A percentile compares a stretch with the other conserved stretches of the same genome.
Conservation (phyloP, 2,797 vertebrate genomes). For the Argyrosomus regius region DNA sequence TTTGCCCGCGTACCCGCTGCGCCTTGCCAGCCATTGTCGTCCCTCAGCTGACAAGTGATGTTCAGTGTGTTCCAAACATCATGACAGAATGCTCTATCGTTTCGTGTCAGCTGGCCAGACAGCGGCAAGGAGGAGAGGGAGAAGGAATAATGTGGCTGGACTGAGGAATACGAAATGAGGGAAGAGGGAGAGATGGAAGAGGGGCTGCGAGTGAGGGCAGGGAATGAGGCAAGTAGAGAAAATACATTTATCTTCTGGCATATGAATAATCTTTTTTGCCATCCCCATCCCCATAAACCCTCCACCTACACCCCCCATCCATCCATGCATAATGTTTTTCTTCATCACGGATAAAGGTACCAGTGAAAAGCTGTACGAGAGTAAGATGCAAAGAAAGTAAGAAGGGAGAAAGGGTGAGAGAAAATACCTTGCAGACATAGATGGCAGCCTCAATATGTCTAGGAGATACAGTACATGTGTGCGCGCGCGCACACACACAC, state of each 20-base stretch:
- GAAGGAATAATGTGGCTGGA: conserved; percentile 66
- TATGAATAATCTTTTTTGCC: conserved; percentile 72
- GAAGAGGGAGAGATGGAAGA: conserved; percentile 34
- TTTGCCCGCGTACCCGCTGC: conserved; percentile 23
- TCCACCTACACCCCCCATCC: not conserved
- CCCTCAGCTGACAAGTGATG: conserved; percentile 70
- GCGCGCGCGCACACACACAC: not conserved
- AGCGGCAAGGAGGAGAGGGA: conserved; percentile 53
- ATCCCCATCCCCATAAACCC: not conserved
- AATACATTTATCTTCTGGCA: conserved; percentile 72
- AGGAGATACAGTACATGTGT: conserved; percentile 5
- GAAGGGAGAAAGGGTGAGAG: conserved; percentile 6
- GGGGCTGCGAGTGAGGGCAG: conserved; percentile 27
- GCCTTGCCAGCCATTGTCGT: conserved; percentile 69
- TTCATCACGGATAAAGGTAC: conserved; percentile 66
- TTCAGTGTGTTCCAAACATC: conserved; percentile 67
- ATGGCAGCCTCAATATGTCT: conserved; percentile 51
- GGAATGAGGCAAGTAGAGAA: conserved; percentile 61
- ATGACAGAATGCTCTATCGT: conserved; percentile 71
- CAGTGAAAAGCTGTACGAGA: conserved; percentile 52
- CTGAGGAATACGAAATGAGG: conserved; percentile 68
- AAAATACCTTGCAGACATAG: conserved; percentile 36
- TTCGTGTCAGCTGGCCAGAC: conserved; percentile 72
- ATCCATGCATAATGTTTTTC: conserved; percentile 69
- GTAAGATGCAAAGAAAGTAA: conserved; percentile 28